Evolutionary conservation across 1,140 invertebrate genomes (phyloP), one percentile per base, ranked within the genome.

Genomic region (Penaeus vannamei): DNA sequence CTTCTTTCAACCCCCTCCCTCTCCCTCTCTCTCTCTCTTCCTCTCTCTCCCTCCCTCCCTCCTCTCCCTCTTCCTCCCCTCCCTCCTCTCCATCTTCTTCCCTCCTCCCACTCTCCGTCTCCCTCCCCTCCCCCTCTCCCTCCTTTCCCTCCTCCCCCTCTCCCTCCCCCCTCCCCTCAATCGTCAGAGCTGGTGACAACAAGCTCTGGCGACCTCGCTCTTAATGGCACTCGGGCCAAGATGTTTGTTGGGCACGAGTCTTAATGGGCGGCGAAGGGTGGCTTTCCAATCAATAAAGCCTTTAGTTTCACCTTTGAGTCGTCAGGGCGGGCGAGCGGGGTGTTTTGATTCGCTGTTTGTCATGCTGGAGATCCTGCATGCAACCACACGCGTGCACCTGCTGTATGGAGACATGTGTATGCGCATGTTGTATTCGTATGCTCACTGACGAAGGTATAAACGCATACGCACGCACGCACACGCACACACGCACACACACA

Each of bases 401-500:
- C n/a, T n/a, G n/a, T 19, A 64, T n/a, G n/a, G 17, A 64, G 62
- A 64, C 62, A 64, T 64, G n/a, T n/a, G 17, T n/a, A 64, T 64
- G 62, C 62, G n/a, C 62, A 64, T n/a, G 62, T n/a, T 64, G n/a
- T 46, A 2, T 46, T 36, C 10, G 22, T 46, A 79, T 23, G 42
- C n/a, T 17, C 29, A 29, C n/a, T 69, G n/a, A 4, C 10, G 66
- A 22, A 69, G 0, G 4, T 72, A 46, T n/a, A 69, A 23, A 5
- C 3, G 14, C 14, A 69, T 14, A 69, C 64, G 14, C 64, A 69
- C 64, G 14, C 64, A 69, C 64, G 14, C 64, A 69, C 64, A 69
- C 64, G 14, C 64, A 69, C 64, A 69, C 64, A 69, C 64, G 14
- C 64, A 69, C 64, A 69, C 64, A 69, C 14, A 69, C 64, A 69